Conservation (phyloP, 2,888 invertebrate species). For the Tribolium freemani region DNA sequence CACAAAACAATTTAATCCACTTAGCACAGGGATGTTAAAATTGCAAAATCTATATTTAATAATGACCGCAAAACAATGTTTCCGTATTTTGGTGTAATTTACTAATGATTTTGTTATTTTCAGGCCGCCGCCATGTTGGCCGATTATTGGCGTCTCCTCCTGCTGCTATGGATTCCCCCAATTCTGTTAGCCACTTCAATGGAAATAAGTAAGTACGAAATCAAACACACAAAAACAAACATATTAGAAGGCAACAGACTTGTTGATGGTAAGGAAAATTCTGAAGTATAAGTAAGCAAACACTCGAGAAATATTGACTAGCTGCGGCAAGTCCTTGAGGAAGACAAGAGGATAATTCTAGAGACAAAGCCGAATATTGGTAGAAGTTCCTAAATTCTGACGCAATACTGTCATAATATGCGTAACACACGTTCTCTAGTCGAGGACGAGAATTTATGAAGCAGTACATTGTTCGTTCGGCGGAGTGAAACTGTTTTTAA, state of each 20-base stretch:
- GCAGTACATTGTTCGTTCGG: background rate
- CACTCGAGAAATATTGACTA: slow-evolving; percentile 15
- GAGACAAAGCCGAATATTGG: slow-evolving; percentile 8
- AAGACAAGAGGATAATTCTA: slow-evolving; percentile 13
- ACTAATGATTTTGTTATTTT: slow-evolving; percentile 42
- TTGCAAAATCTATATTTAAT: background rate
- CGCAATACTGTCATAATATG: background rate
- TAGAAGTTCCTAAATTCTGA: background rate
- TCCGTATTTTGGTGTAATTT: background rate
- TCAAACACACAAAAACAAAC: slow-evolving; percentile 31
- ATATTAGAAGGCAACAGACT: slow-evolving; percentile 6
- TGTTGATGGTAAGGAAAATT: slow-evolving; percentile 17
- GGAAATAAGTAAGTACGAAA: slow-evolving; percentile 62
- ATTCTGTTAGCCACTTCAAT: slow-evolving; percentile 60
- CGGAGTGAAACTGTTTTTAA: slow-evolving; percentile 27
- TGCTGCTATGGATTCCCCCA: slow-evolving; percentile 61
- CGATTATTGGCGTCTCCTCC: slow-evolving; percentile 60
- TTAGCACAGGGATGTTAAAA: background rate
- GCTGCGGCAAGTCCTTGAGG: slow-evolving; percentile 4
- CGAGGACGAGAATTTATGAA: slow-evolving; percentile 11
- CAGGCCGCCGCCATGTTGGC: slow-evolving; percentile 60
- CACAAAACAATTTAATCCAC: too few relatives aligned
- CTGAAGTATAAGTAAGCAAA: slow-evolving; percentile 19
- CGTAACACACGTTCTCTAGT: background rate
- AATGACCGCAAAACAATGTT: background rate